Evolutionary conservation across 1,140 invertebrate genomes (phyloP), one percentile per base, ranked within the genome.

Genomic region (Sitodiplosis mosellana): DNA sequence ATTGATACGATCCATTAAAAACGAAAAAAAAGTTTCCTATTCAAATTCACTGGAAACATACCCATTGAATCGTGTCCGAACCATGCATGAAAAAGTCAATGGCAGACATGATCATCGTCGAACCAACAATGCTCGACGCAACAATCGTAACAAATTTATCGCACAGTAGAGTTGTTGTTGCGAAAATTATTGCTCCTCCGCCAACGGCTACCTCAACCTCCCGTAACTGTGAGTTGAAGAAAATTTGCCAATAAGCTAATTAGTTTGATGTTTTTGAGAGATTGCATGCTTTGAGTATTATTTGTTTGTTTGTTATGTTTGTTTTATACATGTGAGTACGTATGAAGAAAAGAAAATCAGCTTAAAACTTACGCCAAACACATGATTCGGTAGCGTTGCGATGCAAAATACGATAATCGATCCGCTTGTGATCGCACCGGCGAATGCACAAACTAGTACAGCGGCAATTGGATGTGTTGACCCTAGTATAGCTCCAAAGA

Each of bases 341-440:
- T 34, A 8, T 8, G 14, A 34, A 8, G 33, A n/a, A n/a, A n/a
- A n/a, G n/a, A n/a, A n/a, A n/a, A n/a, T n/a, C n/a, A n/a, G n/a
- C n/a, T 34, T 8, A 38, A 33, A 21, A 59, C 59, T 56, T 53
- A 64, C 61, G n/a, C 61, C 61, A 48, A 64, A 64, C 45, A 59
- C 61, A 50, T 64, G 64, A 41, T 64, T 59, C 37, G 61, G 59
- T 59, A 64, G 61, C 41, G 61, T 64, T 41, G 61, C 61, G 10
- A 64, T 59, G 42, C 61, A 64, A 1, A 64, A 53, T 6, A 57
- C 59, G 59, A 64, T 64, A 0, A 58, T 57, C 18, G 56, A 54
- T n/a, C 60, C 61, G 6, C 61, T 61, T 2, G 61, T 50, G 15
- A 64, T 19, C 1, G 61, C 61, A 6, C 61, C 61, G 0, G 61